Conservation (phyloP, 2,113 vertebrate genomes). For the Mungos mungo region DNA sequence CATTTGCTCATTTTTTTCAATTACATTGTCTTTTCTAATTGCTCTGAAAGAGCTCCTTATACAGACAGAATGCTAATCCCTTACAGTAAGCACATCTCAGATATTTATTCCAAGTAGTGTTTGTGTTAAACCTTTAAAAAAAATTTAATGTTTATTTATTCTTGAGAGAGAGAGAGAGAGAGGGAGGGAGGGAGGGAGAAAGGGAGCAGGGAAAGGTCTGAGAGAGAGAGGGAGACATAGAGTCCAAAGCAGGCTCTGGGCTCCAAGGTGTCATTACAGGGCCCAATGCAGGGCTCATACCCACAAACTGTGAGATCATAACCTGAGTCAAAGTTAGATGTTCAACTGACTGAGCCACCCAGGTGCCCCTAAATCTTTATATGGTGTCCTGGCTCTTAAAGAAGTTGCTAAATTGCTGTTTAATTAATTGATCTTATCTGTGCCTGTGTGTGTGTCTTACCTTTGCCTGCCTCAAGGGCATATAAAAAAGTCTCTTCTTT, state of each 20-base stretch:
- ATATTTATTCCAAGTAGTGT: not conserved
- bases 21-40: not conserved
- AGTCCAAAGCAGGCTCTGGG: too few species aligned
- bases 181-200: too few species aligned
- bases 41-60: not conserved
- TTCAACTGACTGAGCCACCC: too few species aligned
- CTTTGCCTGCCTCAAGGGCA: not conserved
- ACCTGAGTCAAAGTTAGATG: too few species aligned
- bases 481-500: not conserved
- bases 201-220: too few species aligned
- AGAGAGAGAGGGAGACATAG: too few species aligned
- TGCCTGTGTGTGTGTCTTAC: not conserved
- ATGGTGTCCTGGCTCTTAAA: not conserved
- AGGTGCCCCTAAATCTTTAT: not conserved
- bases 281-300: too few species aligned
- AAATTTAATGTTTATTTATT: too few species aligned
- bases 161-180: too few species aligned
- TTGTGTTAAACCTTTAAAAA: not conserved
- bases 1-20: conserved; percentile 1
- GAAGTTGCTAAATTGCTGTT: not conserved
- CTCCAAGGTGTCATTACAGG: too few species aligned
- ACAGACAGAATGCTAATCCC: not conserved
- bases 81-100: not conserved
- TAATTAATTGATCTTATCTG: not conserved
- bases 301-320: too few species aligned